A percentile compares a stretch with the other conserved stretches of the same genome.
Evolutionary conservation across 2,797 vertebrate genomes (phyloP).

Genomic region (Micrastur ruficollis): DNA sequence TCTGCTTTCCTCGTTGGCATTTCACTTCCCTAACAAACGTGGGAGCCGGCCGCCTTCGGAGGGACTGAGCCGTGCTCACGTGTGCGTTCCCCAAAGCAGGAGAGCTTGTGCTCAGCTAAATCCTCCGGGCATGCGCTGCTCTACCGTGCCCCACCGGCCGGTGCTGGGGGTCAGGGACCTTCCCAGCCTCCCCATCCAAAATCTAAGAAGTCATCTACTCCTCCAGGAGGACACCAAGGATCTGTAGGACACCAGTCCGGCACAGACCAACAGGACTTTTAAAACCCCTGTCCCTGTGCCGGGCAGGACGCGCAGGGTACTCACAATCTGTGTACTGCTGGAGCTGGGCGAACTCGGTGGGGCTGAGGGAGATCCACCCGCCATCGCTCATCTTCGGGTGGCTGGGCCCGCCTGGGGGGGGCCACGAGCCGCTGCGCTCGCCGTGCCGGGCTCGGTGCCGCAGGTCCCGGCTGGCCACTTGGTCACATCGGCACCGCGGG

Average conservation of each 20-base stretch:
- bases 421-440: not conserved
- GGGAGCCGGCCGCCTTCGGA: not conserved
- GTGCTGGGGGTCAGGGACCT: not conserved
- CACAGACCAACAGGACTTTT: not conserved
- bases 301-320: not conserved
- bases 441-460: not conserved
- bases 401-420: not conserved
- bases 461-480: fast-evolving
- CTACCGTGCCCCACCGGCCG: fast-evolving
- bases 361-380: conserved; percentile 88
- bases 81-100: not conserved
- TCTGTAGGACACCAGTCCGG: fast-evolving
- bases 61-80: not conserved
- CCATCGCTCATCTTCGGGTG: conserved; percentile 80
- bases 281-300: fast-evolving
- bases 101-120: not conserved
- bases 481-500: not conserved
- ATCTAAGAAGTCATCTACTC: not conserved
- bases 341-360: conserved; percentile 88
- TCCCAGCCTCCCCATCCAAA: not conserved
- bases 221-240: not conserved
- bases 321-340: conserved; percentile 94
- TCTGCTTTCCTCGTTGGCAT: conserved; percentile 1
- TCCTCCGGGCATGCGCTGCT: fast-evolving
- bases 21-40: not conserved